These are phyloP conservation scores for Emydura subglobosa DNA, from an alignment of 2,113 vertebrate species.

Conservation along the genomic window DNA sequence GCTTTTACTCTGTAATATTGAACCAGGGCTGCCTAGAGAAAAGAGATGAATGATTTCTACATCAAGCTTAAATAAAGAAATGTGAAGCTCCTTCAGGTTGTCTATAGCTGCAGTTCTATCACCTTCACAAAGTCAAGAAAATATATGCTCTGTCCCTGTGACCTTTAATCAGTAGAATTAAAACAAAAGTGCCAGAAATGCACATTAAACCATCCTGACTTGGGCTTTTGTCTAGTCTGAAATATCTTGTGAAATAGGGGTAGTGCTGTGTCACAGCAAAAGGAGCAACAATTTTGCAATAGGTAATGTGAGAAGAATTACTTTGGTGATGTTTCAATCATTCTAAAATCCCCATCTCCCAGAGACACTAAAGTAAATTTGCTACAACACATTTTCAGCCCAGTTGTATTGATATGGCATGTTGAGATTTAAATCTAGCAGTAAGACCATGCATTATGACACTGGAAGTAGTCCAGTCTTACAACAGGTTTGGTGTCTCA, in stretches of 20 bases:
- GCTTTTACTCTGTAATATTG: constrained; percentile 14
- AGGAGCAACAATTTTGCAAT: background rate
- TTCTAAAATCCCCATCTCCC: background rate
- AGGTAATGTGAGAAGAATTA: background rate
- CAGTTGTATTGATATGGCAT: background rate
- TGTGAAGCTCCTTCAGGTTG: background rate
- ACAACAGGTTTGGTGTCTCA: background rate
- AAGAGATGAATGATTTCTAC: constrained; percentile 42
- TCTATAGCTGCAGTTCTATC: constrained; percentile 29
- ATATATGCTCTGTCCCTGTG: background rate
- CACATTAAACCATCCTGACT: background rate
- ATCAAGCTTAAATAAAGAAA: constrained; percentile 46
- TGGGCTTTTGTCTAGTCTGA: background rate
- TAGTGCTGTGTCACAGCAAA: background rate
- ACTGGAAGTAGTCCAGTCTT: background rate
- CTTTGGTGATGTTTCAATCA: background rate
- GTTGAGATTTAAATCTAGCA: background rate
- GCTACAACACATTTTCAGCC: background rate
- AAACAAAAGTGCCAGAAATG: constrained; percentile 11
- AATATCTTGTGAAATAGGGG: background rate
- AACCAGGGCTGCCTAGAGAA: constrained; percentile 13
- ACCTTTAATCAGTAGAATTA: constrained; percentile 31
- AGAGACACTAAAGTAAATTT: background rate
- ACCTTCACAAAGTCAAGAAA: constrained; percentile 34
- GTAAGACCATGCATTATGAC: background rate